These are phyloP conservation scores for Oligia strigilis DNA, from an alignment of 2,888 invertebrate genomes.

Conservation along the genomic window DNA sequence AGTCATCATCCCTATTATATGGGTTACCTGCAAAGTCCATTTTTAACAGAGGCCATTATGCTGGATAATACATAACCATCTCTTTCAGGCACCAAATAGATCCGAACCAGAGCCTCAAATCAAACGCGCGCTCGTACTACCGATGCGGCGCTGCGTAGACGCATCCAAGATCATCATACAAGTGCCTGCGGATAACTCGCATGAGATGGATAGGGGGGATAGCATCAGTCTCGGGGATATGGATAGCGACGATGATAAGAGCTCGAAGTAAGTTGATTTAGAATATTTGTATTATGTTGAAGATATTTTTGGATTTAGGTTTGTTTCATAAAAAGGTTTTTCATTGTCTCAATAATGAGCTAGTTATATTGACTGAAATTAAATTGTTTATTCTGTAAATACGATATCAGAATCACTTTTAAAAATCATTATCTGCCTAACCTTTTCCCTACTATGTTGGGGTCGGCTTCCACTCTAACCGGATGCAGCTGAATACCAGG, in stretches of 20 bases:
- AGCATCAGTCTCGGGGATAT: constrained; percentile 78
- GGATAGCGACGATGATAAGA: constrained; percentile 81
- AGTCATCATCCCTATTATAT: too few species aligned
- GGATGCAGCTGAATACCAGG: too few species aligned
- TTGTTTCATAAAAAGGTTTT: too few species aligned
- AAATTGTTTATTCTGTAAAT: too few species aligned
- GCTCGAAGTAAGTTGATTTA: constrained; percentile 67
- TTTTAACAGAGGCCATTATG: background rate
- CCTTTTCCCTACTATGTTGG: too few species aligned
- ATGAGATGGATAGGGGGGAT: constrained; percentile 67
- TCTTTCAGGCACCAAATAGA: constrained; percentile 84
- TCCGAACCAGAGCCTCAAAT: constrained; percentile 78
- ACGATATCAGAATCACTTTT: background rate
- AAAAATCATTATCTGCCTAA: background rate
- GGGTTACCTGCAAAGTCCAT: background rate
- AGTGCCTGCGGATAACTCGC: constrained; percentile 73
- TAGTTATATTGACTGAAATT: too few species aligned
- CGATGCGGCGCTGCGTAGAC: constrained; percentile 83
- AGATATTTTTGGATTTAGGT: background rate
- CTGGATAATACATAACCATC: background rate
- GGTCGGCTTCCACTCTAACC: too few species aligned
- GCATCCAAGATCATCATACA: constrained; percentile 86
- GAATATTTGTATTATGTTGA: background rate
- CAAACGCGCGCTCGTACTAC: constrained; percentile 85
- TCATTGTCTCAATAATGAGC: too few species aligned